Evolutionary conservation across 2,113 vertebrate species (phyloP), one percentile per base, ranked within the genome.

Genomic region (Phyllopteryx taeniolatus): DNA sequence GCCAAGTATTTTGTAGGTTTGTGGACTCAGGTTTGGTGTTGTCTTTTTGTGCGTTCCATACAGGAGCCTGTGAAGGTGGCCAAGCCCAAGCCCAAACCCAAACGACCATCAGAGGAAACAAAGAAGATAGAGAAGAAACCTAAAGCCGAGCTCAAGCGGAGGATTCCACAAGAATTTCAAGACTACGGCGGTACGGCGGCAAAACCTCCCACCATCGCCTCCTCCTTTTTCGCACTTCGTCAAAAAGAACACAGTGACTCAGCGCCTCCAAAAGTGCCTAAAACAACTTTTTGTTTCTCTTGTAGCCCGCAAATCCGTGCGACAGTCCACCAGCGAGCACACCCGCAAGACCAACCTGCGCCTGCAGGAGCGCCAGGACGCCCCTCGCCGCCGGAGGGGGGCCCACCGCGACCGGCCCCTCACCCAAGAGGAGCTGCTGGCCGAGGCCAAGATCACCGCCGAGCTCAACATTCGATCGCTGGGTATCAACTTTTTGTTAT

Each of bases 261-360:
- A 2, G 49, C 6, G 20, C 9, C 10, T 22, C n/a, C 22, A 22
- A 59, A 79, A 74, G 31, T 1, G 17, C 27, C 12, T 14, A 27
- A 57, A 35, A 35, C 31, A 33, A 2, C 14, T 66, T 27, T 5
- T 47, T 47, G 13, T 47, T 13, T 66, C 12, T 60, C 7, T 54
- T 27, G 78, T 17, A 96, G 96, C 94, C 51, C 90, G 97, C 11
- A 98, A 98, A 88, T 95, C 96, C 27, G 95, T 98, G 91, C 92
- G 97, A 1, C 96, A 98, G 67, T 98, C 96, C 1, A 99, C 97
- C 5, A 97, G 96, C 0, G 97, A 99, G 59, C 96, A 98, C 77
- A 98, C 97, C 0, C 87, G 97, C 0, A 97, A 98, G 33, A 98
- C 96, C 0, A 98, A 98, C 78, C 91, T 98, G 65, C 94, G 97